phyloP scores from a whole-genome alignment of 1,140 invertebrate genomes.

The Centruroides vittatus region DNA sequence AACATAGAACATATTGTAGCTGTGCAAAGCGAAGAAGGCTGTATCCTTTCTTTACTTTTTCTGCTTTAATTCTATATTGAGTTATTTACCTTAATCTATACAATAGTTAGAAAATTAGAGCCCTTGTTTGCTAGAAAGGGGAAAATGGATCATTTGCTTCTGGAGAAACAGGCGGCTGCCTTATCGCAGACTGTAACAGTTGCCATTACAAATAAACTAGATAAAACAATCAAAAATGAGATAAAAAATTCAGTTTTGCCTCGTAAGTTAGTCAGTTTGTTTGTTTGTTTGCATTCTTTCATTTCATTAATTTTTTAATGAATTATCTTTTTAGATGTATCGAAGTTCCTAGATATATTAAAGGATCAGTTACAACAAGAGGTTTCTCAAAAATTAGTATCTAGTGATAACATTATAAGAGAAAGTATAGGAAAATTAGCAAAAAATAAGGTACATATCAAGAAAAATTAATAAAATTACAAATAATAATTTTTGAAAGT shows the following conservation, averaged over 20 bases:
- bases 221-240: conserved; percentile 23
- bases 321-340: conserved; percentile 24
- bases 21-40: not conserved
- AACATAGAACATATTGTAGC: conserved; percentile 23
- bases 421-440: conserved; percentile 64
- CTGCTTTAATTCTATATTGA: not conserved
- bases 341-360: conserved; percentile 43
- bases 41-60: conserved; percentile 5
- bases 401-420: conserved; percentile 54
- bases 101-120: conserved; percentile 13
- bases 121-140: conserved; percentile 18
- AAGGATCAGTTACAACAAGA: conserved; percentile 50
- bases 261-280: conserved; percentile 17
- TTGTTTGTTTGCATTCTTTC: not conserved
- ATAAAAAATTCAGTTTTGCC: conserved; percentile 22
- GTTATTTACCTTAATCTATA: not conserved
- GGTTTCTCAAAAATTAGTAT: conserved; percentile 48
- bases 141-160: conserved; percentile 9
- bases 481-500: not conserved
- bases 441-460: conserved; percentile 46
- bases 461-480: not conserved
- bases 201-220: conserved; percentile 23
- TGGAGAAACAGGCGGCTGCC: conserved; percentile 18
- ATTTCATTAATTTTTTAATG: not conserved
- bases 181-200: conserved; percentile 25